These are phyloP conservation scores for Baccha elongata DNA, from an alignment of 2,888 invertebrate species.

Conservation along the genomic window DNA sequence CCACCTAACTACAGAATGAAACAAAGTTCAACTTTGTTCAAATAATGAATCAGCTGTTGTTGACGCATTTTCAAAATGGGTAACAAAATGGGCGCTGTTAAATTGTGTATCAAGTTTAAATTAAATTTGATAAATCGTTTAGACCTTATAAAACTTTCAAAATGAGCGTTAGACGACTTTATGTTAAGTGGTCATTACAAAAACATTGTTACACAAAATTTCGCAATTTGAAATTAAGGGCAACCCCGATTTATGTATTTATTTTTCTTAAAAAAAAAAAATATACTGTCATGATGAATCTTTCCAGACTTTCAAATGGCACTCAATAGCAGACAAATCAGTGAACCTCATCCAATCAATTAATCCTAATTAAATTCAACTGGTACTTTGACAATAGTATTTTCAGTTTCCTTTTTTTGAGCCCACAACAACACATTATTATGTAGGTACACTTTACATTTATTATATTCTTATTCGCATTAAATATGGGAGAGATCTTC, in stretches of 20 bases:
- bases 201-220: no score
- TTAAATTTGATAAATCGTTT: no score
- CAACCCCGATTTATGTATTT: neutral
- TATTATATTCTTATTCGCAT: slow-evolving; percentile 10
- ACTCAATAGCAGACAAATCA: slow-evolving; percentile 71
- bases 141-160: no score
- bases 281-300: slow-evolving; percentile 11
- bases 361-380: slow-evolving; percentile 70
- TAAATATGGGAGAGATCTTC: slow-evolving; percentile 17
- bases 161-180: no score
- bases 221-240: neutral
- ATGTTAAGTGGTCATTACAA: no score
- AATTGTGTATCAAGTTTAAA: no score
- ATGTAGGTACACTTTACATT: no score
- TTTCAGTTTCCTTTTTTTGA: slow-evolving; percentile 2
- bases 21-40: no score
- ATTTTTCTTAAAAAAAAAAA: neutral
- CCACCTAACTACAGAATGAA: no score
- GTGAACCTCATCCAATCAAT: slow-evolving; percentile 63
- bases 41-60: no score
- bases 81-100: no score
- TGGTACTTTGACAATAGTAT: slow-evolving; percentile 37
- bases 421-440: neutral
- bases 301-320: slow-evolving; percentile 54
- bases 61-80: no score